phyloP scores from a whole-genome alignment of 2,888 invertebrate species.

The Drosophila algonquin region DNA sequence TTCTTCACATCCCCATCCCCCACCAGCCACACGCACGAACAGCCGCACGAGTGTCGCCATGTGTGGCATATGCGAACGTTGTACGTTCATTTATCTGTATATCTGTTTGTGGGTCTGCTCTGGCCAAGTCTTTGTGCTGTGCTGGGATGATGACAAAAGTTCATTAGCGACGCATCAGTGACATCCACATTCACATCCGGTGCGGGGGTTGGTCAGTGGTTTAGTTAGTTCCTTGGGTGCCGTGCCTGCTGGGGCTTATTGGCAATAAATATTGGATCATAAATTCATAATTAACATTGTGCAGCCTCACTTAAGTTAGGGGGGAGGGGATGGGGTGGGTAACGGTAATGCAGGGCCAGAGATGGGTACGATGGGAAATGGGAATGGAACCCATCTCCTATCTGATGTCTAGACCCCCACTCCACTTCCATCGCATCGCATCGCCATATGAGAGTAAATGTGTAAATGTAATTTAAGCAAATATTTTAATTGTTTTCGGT shows the following conservation, averaged over 20 bases:
- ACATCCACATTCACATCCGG: constrained; percentile 18
- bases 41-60: not conserved
- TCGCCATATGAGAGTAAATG: not conserved
- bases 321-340: too few species aligned
- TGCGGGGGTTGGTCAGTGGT: constrained; percentile 14
- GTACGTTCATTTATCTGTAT: not conserved
- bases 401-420: not conserved
- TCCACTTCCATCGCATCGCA: not conserved
- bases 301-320: constrained; percentile 2
- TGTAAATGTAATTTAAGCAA: constrained; percentile 63
- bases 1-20: not conserved
- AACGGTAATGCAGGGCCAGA: not conserved
- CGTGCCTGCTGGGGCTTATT: constrained; percentile 72
- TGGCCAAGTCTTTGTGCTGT: constrained; percentile 2
- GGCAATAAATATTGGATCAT: constrained; percentile 73
- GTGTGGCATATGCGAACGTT: not conserved
- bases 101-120: too few species aligned
- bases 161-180: constrained; percentile 73
- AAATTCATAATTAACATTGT: constrained; percentile 76
- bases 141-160: constrained; percentile 63
- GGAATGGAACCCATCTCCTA: not conserved
- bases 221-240: constrained; percentile 37
- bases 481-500: constrained; percentile 72
- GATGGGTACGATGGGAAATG: not conserved
- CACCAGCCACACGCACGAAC: not conserved